A percentile compares a stretch with the other conserved stretches of the same genome.
Evolutionary conservation across 2,797 vertebrate species (phyloP).

Genomic region (Pseudochirops corinnae): DNA sequence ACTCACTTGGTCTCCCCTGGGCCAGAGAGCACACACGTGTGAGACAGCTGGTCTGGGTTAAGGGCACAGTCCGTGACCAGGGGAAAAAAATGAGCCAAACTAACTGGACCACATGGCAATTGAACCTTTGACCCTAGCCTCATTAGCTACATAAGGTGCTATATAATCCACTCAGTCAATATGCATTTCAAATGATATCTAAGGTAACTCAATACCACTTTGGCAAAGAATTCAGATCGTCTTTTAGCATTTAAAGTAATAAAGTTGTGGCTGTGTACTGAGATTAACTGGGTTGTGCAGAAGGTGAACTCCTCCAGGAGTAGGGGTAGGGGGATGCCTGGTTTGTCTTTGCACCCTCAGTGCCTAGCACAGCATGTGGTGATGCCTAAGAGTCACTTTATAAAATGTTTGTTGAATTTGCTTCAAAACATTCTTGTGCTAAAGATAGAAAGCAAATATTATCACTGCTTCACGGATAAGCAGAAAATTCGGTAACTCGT

Average conservation of each 20-base stretch:
- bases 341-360: not conserved
- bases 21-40: not conserved
- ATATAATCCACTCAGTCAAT: not conserved
- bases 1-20: not conserved
- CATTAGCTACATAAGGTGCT: not conserved
- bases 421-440: not conserved
- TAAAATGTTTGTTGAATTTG: not conserved
- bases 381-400: not conserved
- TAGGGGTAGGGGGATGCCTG: not conserved
- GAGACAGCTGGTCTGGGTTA: slow-evolving; percentile 42
- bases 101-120: not conserved
- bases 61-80: slow-evolving; percentile 5
- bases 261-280: not conserved
- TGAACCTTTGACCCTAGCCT: not conserved
- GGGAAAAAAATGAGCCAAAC: not conserved
- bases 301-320: not conserved
- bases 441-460: not conserved
- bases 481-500: not conserved
- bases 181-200: not conserved
- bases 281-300: not conserved
- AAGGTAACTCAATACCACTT: not conserved
- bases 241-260: not conserved
- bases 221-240: not conserved
- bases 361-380: not conserved
- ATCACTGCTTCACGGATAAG: not conserved